A percentile compares a stretch with the other conserved stretches of the same genome.
Conservation (phyloP, 30 jellyfish, hydroid and myxozoan species). For the Hydra vulgaris region DNA sequence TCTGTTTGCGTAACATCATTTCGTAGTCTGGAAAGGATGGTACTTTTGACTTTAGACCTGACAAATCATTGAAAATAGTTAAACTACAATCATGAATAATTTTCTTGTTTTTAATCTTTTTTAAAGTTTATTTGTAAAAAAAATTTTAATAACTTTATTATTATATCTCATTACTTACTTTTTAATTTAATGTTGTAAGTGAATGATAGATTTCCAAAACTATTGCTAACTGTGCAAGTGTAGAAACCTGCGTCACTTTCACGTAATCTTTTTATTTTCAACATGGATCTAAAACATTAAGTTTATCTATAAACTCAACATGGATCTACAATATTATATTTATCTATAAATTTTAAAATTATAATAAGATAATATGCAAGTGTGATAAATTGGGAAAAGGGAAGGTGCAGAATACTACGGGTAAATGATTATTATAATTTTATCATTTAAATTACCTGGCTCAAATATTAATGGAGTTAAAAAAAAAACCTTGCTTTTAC, state of each 20-base stretch:
- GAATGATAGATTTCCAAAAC: conserved; percentile 73
- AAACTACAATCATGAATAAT: neutral
- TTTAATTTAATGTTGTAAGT: conserved; percentile 27
- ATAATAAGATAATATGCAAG: too few species aligned
- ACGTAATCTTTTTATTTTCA: conserved; percentile 65
- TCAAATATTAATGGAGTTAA: too few species aligned
- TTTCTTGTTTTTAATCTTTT: neutral
- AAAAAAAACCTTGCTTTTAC: too few species aligned
- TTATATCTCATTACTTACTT: conserved; percentile 11
- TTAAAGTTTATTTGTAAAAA: neutral
- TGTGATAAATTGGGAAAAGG: too few species aligned
- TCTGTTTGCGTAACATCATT: conserved; percentile 52
- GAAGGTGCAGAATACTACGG: too few species aligned
- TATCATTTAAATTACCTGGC: too few species aligned
- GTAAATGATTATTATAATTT: too few species aligned
- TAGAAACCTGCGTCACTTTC: conserved; percentile 57
- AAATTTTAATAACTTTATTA: too few species aligned
- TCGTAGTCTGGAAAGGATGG: conserved; percentile 57
- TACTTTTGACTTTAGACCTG: conserved; percentile 9
- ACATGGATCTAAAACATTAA: conserved; percentile 20
- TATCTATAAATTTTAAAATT: too few species aligned
- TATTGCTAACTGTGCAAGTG: conserved; percentile 75
- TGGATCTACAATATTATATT: too few species aligned
- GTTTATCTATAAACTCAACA: neutral
- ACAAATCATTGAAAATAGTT: neutral